Conservation (phyloP, 2,797 vertebrate species). For the Acanthis flammea region DNA sequence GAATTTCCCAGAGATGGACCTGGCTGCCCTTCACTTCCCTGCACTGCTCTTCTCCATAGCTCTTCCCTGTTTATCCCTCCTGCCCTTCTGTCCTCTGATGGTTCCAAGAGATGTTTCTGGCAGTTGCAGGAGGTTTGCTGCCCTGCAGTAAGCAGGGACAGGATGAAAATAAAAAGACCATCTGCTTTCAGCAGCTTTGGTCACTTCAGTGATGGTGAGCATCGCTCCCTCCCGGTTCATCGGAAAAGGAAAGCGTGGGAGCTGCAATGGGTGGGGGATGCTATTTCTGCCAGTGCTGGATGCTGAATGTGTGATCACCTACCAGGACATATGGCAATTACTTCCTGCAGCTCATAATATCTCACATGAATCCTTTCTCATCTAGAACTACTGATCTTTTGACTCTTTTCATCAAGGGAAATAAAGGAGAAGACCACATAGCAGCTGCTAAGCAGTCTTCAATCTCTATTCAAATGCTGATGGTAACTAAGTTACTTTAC, state of each 20-base stretch:
- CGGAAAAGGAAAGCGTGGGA: background rate
- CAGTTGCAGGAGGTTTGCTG: background rate
- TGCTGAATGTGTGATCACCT: background rate
- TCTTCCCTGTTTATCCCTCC: background rate
- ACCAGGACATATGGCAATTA: background rate
- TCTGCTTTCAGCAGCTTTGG: background rate
- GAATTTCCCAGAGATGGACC: background rate
- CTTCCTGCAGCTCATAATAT: background rate
- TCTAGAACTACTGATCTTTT: background rate
- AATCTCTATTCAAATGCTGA: background rate
- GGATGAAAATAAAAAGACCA: background rate
- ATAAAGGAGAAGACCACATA: background rate
- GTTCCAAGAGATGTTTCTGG: background rate
- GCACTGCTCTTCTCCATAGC: background rate
- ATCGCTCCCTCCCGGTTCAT: background rate
- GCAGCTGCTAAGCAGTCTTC: background rate
- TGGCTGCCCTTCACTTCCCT: background rate
- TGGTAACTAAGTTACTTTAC: background rate
- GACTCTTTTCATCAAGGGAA: background rate
- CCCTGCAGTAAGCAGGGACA: background rate
- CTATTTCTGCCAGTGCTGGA: background rate
- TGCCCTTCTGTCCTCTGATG: background rate
- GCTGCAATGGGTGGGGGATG: background rate
- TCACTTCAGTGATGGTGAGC: background rate
- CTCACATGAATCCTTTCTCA: background rate